A percentile compares a stretch with the other conserved stretches of the same genome.
These are phyloP conservation scores for Choloepus didactylus DNA, from an alignment of 2,797 vertebrate genomes.

Conservation along the genomic window DNA sequence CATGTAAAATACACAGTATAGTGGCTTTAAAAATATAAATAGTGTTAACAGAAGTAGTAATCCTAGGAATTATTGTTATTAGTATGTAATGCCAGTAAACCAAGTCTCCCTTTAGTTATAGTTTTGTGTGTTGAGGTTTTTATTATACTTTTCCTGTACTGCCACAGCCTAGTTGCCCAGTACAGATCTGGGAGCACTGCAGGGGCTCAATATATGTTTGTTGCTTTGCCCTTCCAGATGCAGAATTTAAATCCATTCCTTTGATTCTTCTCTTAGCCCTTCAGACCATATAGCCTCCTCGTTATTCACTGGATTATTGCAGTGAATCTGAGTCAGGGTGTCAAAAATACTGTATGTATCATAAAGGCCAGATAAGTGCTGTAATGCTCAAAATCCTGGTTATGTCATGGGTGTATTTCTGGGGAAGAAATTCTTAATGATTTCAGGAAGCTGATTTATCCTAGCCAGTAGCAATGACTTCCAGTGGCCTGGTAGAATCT, in stretches of 20 bases:
- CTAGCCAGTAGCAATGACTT: background rate
- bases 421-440: background rate
- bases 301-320: background rate
- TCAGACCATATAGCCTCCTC: background rate
- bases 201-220: background rate
- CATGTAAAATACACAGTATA: background rate
- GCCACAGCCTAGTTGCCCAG: background rate
- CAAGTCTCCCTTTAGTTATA: background rate
- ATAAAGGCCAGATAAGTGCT: background rate
- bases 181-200: background rate
- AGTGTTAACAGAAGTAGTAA: background rate
- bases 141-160: background rate
- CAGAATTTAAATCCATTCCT: background rate
- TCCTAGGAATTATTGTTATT: background rate
- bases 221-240: background rate
- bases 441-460: background rate
- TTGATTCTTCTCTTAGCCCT: conserved; percentile 12
- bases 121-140: background rate
- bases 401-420: background rate
- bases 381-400: background rate
- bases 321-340: background rate
- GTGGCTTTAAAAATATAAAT: background rate
- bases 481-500: background rate
- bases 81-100: background rate
- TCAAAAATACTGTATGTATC: background rate